phyloP scores from a whole-genome alignment of 2,113 vertebrate genomes.

The Trogon melanurus region DNA sequence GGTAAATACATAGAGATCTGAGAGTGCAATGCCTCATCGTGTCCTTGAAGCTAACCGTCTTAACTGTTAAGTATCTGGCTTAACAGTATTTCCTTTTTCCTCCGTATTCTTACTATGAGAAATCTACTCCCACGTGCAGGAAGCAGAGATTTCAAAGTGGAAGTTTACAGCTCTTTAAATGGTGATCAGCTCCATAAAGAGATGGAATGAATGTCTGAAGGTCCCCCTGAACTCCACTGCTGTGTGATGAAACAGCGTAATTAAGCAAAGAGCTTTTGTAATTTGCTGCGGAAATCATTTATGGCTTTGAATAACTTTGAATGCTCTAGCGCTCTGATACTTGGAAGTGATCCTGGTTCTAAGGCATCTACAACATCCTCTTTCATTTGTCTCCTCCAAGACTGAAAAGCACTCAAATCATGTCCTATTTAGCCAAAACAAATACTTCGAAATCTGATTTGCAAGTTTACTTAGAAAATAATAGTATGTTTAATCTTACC shows the following conservation, averaged over 20 bases:
- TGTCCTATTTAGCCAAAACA: neutral
- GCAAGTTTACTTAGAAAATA: neutral
- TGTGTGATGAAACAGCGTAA: neutral
- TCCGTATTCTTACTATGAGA: neutral
- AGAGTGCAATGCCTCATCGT: neutral
- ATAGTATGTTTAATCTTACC: constrained; percentile 78
- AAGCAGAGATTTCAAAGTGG: neutral
- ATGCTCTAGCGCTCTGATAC: neutral
- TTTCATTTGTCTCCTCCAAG: neutral
- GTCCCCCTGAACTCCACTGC: neutral
- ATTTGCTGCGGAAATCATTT: neutral
- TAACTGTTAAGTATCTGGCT: neutral
- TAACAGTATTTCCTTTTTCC: neutral
- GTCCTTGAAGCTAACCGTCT: neutral
- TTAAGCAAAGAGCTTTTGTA: constrained; percentile 21
- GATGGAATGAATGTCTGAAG: neutral
- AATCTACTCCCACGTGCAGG: neutral
- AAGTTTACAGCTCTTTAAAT: neutral
- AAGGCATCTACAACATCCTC: neutral
- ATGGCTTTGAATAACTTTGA: neutral
- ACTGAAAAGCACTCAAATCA: neutral
- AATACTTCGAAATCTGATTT: neutral
- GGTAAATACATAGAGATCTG: neutral
- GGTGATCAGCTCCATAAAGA: neutral
- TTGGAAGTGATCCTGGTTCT: neutral